phyloP scores from a whole-genome alignment of 1,140 invertebrate species.

The Olivierus martensii region DNA sequence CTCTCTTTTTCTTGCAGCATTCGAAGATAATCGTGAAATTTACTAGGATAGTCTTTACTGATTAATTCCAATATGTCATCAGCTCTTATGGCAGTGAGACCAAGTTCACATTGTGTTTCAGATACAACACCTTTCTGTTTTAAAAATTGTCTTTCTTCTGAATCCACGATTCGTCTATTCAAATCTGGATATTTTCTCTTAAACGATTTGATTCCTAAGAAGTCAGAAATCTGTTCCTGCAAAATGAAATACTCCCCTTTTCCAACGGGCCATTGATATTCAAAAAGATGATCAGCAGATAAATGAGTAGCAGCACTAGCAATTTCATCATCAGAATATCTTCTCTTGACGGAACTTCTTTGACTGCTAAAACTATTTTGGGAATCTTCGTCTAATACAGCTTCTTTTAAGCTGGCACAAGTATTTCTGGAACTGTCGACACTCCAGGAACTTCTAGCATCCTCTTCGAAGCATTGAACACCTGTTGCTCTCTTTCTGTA shows the following conservation, averaged over 20 bases:
- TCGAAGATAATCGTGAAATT: slow-evolving; percentile 82
- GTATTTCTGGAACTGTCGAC: slow-evolving; percentile 5
- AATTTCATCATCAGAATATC: slow-evolving; percentile 7
- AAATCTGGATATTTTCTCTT: slow-evolving; percentile 89
- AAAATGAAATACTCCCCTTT: slow-evolving; percentile 63
- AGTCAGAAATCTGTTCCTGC: slow-evolving; percentile 85
- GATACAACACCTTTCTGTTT: slow-evolving; percentile 69
- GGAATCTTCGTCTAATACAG: slow-evolving; percentile 4
- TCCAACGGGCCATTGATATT: slow-evolving; percentile 76
- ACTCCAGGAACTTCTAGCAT: slow-evolving; percentile 19
- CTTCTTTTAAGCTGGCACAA: not conserved
- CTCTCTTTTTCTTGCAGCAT: slow-evolving; percentile 65
- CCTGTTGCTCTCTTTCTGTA: not conserved
- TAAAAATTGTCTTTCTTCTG: slow-evolving; percentile 78
- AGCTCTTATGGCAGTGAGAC: slow-evolving; percentile 72
- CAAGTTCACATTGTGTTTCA: slow-evolving; percentile 84
- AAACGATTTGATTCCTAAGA: slow-evolving; percentile 84
- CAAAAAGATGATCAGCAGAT: slow-evolving; percentile 57
- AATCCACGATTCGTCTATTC: slow-evolving; percentile 63
- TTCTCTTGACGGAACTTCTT: not conserved
- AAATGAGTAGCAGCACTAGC: not conserved
- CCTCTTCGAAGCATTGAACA: slow-evolving; percentile 16
- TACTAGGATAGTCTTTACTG: slow-evolving; percentile 84
- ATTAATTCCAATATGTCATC: slow-evolving; percentile 89
- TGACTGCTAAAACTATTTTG: slow-evolving; percentile 5